phyloP scores from a whole-genome alignment of 1,140 invertebrate species.

The Centruroides sculpturatus region DNA sequence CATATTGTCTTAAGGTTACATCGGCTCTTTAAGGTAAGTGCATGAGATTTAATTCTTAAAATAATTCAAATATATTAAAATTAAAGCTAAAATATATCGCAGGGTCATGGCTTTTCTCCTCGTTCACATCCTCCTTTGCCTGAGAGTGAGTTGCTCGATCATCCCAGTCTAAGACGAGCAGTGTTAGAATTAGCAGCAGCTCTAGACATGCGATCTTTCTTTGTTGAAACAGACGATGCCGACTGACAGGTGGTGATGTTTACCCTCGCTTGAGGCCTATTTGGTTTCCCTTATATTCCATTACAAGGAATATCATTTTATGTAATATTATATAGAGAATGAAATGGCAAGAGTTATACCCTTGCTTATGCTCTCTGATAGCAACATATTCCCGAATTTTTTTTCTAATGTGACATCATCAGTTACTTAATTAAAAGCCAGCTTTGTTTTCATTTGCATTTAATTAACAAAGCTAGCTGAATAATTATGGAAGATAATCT shows the following conservation, averaged over 20 bases:
- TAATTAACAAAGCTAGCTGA: no score
- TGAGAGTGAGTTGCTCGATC: constrained; percentile 75
- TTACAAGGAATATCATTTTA: no score
- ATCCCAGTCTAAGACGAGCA: constrained; percentile 61
- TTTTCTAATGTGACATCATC: no score
- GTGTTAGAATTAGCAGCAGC: constrained; percentile 66
- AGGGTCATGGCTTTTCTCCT: constrained; percentile 66
- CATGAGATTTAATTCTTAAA: constrained; percentile 2
- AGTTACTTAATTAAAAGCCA: no score
- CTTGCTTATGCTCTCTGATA: no score
- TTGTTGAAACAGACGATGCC: constrained; percentile 25
- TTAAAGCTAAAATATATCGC: constrained; percentile 4
- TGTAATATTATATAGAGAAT: no score
- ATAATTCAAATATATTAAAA: not conserved
- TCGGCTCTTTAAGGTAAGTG: constrained; percentile 45
- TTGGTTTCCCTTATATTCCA: no score
- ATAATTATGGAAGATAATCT: no score
- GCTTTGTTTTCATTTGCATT: no score
- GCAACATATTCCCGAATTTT: no score
- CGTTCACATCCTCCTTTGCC: constrained; percentile 68
- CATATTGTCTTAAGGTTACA: constrained; percentile 73
- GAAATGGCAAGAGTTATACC: no score
- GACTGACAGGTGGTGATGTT: constrained; percentile 18
- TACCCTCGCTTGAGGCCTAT: constrained; percentile 16
- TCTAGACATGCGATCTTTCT: constrained; percentile 62